Conservation (phyloP, 2,113 vertebrate species). For the Colistium nudipinnis region DNA sequence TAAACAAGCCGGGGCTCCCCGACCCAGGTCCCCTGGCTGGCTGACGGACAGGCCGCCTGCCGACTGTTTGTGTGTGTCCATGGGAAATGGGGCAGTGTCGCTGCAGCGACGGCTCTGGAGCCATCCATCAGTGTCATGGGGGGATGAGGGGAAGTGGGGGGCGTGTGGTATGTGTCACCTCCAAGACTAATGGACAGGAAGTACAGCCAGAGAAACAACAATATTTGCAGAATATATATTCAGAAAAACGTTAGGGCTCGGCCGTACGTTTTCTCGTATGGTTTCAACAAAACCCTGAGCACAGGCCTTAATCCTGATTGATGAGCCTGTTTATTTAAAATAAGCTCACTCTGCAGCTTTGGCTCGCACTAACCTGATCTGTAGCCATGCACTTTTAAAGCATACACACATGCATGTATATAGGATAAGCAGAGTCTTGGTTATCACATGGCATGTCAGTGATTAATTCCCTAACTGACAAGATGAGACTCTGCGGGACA, state of each 20-base stretch:
- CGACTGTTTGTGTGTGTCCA: conserved; percentile 83
- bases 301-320: conserved; percentile 68
- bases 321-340: conserved; percentile 74
- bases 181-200: conserved; percentile 87
- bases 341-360: conserved; percentile 36
- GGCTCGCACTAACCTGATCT: conserved; percentile 53
- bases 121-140: conserved; percentile 86
- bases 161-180: conserved; percentile 78
- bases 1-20: conserved; percentile 63
- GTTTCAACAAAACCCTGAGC: conserved; percentile 59
- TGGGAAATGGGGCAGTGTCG: conserved; percentile 82
- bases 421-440: conserved; percentile 10
- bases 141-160: conserved; percentile 26
- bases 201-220: conserved; percentile 84
- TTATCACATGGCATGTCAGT: conserved; percentile 15
- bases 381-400: conserved; percentile 11
- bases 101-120: conserved; percentile 70
- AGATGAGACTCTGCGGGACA: background rate
- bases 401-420: background rate
- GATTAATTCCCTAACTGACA: conserved; percentile 10
- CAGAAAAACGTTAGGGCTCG: conserved; percentile 62
- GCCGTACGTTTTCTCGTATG: conserved; percentile 52
- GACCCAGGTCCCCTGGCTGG: conserved; percentile 45
- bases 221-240: conserved; percentile 84
- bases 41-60: conserved; percentile 76